These are phyloP conservation scores for Drosophila nr. fundita DNA, from an alignment of 2,888 invertebrate species.

Conservation along the genomic window DNA sequence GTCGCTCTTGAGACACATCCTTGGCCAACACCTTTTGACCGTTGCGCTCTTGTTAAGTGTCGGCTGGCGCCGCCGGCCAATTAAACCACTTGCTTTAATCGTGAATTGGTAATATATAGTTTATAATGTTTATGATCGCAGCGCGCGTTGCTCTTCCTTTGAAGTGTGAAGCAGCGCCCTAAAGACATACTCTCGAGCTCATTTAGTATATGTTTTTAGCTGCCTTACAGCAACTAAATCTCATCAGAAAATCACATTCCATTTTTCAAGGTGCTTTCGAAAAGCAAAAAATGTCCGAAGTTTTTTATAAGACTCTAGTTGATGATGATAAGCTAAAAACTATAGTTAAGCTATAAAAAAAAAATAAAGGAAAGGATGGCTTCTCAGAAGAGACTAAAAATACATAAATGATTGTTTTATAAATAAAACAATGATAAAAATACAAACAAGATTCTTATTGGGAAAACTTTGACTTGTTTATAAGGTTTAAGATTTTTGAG, in stretches of 20 bases:
- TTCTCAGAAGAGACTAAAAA: too few relatives aligned
- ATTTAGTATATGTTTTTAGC: slow-evolving; percentile 23
- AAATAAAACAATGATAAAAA: too few relatives aligned
- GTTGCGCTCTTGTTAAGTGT: slow-evolving; percentile 32
- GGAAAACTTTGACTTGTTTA: too few relatives aligned
- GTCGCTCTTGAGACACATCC: slow-evolving; percentile 53
- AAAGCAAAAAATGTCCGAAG: not conserved
- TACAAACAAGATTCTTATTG: too few relatives aligned
- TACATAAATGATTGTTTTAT: too few relatives aligned
- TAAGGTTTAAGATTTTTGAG: too few relatives aligned
- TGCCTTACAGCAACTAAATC: slow-evolving; percentile 1
- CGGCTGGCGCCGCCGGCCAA: slow-evolving; percentile 69
- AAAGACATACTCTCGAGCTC: not conserved
- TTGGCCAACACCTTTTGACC: slow-evolving; percentile 60
- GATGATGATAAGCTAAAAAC: not conserved
- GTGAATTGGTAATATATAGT: slow-evolving; percentile 18
- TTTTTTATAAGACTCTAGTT: not conserved
- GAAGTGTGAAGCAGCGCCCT: slow-evolving; percentile 23
- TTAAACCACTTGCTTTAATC: slow-evolving; percentile 48
- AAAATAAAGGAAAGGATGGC: too few relatives aligned
- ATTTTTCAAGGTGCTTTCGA: slow-evolving; percentile 7
- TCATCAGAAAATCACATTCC: not conserved
- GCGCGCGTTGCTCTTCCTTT: slow-evolving; percentile 16
- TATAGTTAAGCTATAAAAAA: too few relatives aligned
- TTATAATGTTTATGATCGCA: slow-evolving; percentile 28